Conservation (phyloP, 2,113 vertebrate genomes). For the Syngnathus scovelli region DNA sequence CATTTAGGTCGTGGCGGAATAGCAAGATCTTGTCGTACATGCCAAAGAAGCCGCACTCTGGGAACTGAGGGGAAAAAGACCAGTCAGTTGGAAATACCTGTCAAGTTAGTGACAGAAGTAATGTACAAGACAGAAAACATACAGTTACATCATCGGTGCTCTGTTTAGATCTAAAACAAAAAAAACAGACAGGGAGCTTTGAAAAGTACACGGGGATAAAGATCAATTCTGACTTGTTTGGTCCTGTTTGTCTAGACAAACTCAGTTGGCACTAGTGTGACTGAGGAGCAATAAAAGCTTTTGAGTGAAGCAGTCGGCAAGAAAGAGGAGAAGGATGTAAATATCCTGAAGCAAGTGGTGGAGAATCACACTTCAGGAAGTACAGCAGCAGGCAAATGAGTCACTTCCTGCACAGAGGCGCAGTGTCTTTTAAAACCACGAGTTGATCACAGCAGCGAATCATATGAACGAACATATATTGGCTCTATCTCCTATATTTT, state of each 20-base stretch:
- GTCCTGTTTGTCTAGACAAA: slow-evolving; percentile 12
- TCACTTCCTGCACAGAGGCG: slow-evolving; percentile 64
- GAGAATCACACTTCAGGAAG: slow-evolving; percentile 63
- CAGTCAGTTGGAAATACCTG: neutral
- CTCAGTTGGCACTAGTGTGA: slow-evolving; percentile 13
- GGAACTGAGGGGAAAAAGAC: slow-evolving; percentile 77
- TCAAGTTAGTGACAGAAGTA: neutral
- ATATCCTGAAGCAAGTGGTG: slow-evolving; percentile 60
- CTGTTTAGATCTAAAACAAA: too few relatives aligned
- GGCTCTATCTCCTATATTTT: slow-evolving; percentile 7
- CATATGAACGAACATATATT: neutral
- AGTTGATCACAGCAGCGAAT: slow-evolving; percentile 23
- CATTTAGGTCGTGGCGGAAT: slow-evolving; percentile 91
- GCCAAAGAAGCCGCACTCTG: slow-evolving; percentile 97
- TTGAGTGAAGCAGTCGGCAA: slow-evolving; percentile 22
- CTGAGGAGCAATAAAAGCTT: slow-evolving; percentile 18
- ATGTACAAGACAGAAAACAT: neutral
- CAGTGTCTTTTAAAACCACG: slow-evolving; percentile 27
- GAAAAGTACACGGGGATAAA: neutral
- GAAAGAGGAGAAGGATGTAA: slow-evolving; percentile 48
- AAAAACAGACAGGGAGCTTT: neutral
- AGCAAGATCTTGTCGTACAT: slow-evolving; percentile 99
- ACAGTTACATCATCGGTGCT: neutral
- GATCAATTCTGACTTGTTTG: neutral
- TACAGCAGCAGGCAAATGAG: slow-evolving; percentile 60